These are phyloP conservation scores for Amia ocellicauda DNA, from an alignment of 2,113 vertebrate species.

Conservation along the genomic window DNA sequence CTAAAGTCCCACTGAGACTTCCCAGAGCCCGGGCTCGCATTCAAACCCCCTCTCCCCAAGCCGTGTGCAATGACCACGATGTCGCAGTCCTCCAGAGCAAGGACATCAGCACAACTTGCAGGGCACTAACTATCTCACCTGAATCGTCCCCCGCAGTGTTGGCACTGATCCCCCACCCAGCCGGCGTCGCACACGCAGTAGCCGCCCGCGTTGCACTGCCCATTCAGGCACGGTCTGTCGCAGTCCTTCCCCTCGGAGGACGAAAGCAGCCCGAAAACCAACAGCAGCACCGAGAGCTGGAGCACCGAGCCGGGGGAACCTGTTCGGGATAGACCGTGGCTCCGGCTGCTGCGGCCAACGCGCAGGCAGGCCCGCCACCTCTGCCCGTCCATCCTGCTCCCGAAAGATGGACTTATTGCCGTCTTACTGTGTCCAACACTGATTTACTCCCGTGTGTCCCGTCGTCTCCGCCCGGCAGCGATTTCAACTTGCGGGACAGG, in stretches of 20 bases:
- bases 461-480: too few relatives aligned
- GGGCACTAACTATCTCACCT: too few relatives aligned
- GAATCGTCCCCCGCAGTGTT: constrained; percentile 95
- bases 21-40: too few relatives aligned
- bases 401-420: constrained; percentile 45
- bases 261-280: constrained; percentile 53
- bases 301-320: constrained; percentile 31
- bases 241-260: constrained; percentile 78
- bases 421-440: constrained; percentile 36
- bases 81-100: too few relatives aligned
- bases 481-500: too few relatives aligned
- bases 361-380: constrained; percentile 56
- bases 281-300: constrained; percentile 44
- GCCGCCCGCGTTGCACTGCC: constrained; percentile 77
- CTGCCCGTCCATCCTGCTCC: constrained; percentile 57
- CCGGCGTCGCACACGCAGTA: constrained; percentile 81
- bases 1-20: too few relatives aligned
- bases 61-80: too few relatives aligned
- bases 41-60: too few relatives aligned
- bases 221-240: constrained; percentile 87
- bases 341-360: constrained; percentile 47
- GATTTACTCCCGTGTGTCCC: too few relatives aligned
- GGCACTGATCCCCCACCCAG: constrained; percentile 95
- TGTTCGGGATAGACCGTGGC: constrained; percentile 33
- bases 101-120: too few relatives aligned